A percentile compares a stretch with the other conserved stretches of the same genome.
Conservation (phyloP, 2,888 invertebrate genomes). For the Catonia carolina region DNA sequence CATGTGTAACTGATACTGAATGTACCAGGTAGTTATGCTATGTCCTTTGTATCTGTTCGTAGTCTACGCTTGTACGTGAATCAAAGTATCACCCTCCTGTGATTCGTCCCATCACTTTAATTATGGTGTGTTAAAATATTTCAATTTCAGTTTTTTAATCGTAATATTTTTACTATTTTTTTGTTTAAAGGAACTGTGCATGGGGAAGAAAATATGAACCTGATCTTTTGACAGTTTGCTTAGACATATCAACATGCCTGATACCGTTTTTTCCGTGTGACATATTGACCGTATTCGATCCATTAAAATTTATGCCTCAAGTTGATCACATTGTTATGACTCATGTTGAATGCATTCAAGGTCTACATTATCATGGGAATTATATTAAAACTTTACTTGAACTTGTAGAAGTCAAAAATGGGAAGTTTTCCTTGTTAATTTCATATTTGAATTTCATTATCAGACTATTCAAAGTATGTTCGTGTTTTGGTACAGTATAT, state of each 20-base stretch:
- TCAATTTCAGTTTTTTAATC: no score
- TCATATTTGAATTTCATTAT: constrained; percentile 19
- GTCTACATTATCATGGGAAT: constrained; percentile 14
- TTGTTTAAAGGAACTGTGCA: constrained; percentile 11
- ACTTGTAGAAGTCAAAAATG: constrained; percentile 20
- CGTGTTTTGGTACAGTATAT: no score
- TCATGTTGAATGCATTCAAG: constrained; percentile 14
- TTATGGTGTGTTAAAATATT: no score
- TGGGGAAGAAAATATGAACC: constrained; percentile 3
- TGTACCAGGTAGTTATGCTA: no score
- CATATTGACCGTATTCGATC: background rate
- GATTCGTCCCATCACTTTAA: no score
- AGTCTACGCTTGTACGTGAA: no score
- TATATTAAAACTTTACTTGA: constrained; percentile 20
- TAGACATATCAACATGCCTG: constrained; percentile 17
- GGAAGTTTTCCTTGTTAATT: constrained; percentile 15
- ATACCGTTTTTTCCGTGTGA: background rate
- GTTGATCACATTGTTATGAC: constrained; percentile 18
- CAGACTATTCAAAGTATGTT: constrained; percentile 18
- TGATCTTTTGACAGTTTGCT: constrained; percentile 14
- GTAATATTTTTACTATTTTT: no score
- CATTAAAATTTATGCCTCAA: constrained; percentile 10
- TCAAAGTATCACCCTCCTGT: no score
- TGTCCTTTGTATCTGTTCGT: no score
- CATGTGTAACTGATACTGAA: no score